phyloP scores from a whole-genome alignment of 2,888 invertebrate genomes.

The Cataglyphis altisquamis region DNA sequence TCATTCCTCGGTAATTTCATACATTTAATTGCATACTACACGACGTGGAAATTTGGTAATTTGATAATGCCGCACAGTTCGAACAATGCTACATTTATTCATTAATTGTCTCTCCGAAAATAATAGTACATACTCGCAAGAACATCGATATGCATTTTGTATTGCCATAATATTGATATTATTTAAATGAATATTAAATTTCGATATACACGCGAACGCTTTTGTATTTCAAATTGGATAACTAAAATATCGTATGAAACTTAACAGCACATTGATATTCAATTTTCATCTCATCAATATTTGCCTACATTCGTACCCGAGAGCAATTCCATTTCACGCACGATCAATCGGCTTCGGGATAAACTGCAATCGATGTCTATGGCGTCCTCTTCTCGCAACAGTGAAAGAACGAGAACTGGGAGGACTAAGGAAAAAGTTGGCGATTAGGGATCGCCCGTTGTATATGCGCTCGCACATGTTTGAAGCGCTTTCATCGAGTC shows the following conservation, averaged over 20 bases:
- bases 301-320: neutral
- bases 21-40: neutral
- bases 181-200: constrained; percentile 49
- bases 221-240: constrained; percentile 35
- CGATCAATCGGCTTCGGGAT: constrained; percentile 12
- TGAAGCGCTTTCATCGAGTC: constrained; percentile 34
- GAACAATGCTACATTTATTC: neutral
- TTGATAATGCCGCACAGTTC: neutral
- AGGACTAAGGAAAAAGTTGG: too few species aligned
- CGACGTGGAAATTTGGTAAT: constrained; percentile 20
- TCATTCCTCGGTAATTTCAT: neutral
- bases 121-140: neutral
- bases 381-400: neutral
- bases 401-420: neutral
- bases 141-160: neutral
- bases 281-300: constrained; percentile 11
- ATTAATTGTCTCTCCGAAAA: constrained; percentile 1
- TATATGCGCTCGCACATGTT: constrained; percentile 21
- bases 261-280: constrained; percentile 24
- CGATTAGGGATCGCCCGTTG: constrained; percentile 1
- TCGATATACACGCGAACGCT: constrained; percentile 14
- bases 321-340: constrained; percentile 3
- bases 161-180: constrained; percentile 19
- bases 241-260: constrained; percentile 10
- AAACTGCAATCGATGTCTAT: neutral